Evolutionary conservation across 1,140 invertebrate genomes (phyloP).

Genomic region (Neelides sp.): DNA sequence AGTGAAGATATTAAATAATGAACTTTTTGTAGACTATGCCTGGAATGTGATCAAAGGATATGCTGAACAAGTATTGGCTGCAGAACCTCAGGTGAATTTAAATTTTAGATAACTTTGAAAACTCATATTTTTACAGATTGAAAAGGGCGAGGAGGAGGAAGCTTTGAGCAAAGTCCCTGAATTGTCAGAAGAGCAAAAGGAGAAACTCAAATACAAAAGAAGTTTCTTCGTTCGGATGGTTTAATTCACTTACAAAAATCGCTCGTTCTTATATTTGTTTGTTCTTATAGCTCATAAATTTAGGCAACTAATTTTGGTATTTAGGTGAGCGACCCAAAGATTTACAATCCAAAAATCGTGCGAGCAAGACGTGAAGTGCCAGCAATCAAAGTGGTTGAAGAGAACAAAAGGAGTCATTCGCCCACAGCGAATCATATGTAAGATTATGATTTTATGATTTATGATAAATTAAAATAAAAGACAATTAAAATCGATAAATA

Average conservation of each 20-base stretch:
- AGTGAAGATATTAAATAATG: constrained; percentile 1
- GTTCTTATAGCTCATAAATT: background rate
- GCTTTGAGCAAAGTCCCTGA: constrained; percentile 48
- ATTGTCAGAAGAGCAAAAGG: constrained; percentile 20
- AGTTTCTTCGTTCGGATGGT: constrained; percentile 95
- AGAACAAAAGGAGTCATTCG: no score
- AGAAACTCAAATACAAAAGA: constrained; percentile 62
- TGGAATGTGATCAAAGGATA: constrained; percentile 80
- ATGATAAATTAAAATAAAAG: no score
- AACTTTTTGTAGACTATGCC: constrained; percentile 54
- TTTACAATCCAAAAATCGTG: constrained; percentile 78
- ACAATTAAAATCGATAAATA: no score
- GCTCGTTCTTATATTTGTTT: background rate
- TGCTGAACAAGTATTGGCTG: constrained; percentile 56
- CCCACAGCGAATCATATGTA: no score
- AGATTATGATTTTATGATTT: no score
- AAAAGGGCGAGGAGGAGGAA: constrained; percentile 42
- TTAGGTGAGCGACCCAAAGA: constrained; percentile 74
- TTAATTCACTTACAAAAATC: constrained; percentile 30
- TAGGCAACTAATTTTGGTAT: no score
- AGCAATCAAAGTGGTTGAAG: constrained; percentile 15
- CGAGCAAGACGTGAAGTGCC: constrained; percentile 46
- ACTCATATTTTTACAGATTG: background rate
- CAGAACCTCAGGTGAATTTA: constrained; percentile 12
- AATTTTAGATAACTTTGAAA: background rate